Evolutionary conservation across 2,113 vertebrate genomes (phyloP).

Genomic region (Oryzias woworae): DNA sequence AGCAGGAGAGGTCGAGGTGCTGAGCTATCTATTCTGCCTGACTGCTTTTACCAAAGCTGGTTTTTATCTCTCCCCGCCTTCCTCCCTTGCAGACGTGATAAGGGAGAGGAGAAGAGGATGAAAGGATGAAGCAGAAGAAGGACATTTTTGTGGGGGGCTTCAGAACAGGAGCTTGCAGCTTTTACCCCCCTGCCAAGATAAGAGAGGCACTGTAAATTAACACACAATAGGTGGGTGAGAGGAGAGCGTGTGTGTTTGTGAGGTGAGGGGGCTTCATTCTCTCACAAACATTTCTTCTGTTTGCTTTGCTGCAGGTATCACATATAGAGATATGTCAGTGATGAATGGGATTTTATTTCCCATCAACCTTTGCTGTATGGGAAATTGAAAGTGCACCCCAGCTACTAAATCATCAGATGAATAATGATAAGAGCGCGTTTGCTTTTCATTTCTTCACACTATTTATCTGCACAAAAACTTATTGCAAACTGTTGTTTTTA

Average conservation of each 20-base stretch:
- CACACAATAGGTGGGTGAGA: conserved; percentile 59
- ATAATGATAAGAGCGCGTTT: conserved; percentile 63
- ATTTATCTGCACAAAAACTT: conserved; percentile 47
- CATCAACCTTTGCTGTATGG: conserved; percentile 69
- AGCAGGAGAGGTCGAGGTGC: conserved; percentile 2
- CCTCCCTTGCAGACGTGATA: conserved; percentile 47
- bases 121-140: conserved; percentile 44
- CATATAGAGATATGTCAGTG: conserved; percentile 77
- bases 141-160: conserved; percentile 49
- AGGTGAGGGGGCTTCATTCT: background rate
- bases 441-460: conserved; percentile 44
- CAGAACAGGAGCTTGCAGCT: conserved; percentile 54
- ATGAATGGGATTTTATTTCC: conserved; percentile 79
- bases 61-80: conserved; percentile 50
- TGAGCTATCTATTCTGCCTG: conserved; percentile 56
- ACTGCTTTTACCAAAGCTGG: conserved; percentile 41
- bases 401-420: conserved; percentile 73
- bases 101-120: conserved; percentile 52
- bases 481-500: conserved; percentile 48
- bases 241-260: conserved; percentile 17
- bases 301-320: conserved; percentile 63
- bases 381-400: conserved; percentile 65
- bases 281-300: conserved; percentile 31
- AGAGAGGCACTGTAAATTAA: conserved; percentile 77
- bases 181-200: conserved; percentile 74